A percentile compares a stretch with the other conserved stretches of the same genome.
Evolutionary conservation across 35 echinoderm and acorn worm species (phyloP).

Genomic region (Eucidaris tribuloides): DNA sequence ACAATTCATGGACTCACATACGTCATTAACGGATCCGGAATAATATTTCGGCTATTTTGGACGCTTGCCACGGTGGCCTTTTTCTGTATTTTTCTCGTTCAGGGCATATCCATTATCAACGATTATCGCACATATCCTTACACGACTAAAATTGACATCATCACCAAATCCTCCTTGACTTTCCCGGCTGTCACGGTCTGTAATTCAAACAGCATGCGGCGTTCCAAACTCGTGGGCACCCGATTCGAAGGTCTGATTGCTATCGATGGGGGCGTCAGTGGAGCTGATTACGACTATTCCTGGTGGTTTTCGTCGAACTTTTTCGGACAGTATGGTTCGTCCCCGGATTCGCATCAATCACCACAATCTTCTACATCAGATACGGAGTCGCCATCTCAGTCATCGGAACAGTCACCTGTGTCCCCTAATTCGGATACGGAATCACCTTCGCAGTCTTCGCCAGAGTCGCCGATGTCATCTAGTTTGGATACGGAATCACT

Average conservation of each 20-base stretch:
- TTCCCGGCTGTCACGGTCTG: slow-evolving; percentile 19
- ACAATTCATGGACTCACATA: slow-evolving; percentile 1
- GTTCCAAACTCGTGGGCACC: slow-evolving; percentile 27
- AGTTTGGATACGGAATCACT: no score
- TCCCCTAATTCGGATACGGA: no score
- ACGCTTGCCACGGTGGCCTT: not conserved
- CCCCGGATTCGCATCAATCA: not conserved
- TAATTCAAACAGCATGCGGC: slow-evolving; percentile 9
- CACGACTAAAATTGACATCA: slow-evolving; percentile 22
- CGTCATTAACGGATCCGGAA: not conserved
- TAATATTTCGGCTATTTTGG: not conserved
- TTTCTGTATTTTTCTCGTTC: not conserved
- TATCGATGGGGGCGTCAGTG: slow-evolving; percentile 61
- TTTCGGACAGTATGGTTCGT: not conserved
- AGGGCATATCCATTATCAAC: not conserved
- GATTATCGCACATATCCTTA: not conserved
- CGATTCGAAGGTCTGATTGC: slow-evolving; percentile 65
- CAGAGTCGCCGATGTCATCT: no score
- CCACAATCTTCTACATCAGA: not conserved
- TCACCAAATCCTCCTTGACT: not conserved
- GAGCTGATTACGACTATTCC: slow-evolving; percentile 62
- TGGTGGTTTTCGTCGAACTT: slow-evolving; percentile 62
- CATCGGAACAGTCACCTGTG: no score
- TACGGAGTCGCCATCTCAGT: no score
- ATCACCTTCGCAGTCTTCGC: no score